These are phyloP conservation scores for Marmota monax DNA, from an alignment of 2,113 vertebrate species.

Conservation along the genomic window DNA sequence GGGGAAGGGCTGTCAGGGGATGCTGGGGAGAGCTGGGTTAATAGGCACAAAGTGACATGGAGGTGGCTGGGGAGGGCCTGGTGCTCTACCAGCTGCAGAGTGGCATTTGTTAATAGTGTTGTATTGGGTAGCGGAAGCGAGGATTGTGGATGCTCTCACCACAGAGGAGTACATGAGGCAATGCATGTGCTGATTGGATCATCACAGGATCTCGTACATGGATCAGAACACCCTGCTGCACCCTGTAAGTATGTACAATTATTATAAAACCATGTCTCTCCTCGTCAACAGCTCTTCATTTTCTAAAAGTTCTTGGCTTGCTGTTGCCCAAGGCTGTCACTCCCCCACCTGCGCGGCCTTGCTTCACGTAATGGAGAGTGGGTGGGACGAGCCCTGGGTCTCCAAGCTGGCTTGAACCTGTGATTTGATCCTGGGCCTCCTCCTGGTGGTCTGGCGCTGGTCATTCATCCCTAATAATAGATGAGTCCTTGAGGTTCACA, in stretches of 20 bases:
- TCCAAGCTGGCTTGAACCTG: background rate
- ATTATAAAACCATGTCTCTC: background rate
- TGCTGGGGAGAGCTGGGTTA: background rate
- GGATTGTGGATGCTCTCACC: background rate
- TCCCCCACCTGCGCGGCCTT: background rate
- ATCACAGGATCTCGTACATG: background rate
- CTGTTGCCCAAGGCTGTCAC: background rate
- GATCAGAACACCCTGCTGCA: background rate
- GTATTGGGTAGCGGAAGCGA: background rate
- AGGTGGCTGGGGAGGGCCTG: background rate
- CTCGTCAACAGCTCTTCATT: background rate
- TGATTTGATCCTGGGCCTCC: background rate
- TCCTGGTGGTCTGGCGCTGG: background rate
- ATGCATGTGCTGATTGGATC: background rate
- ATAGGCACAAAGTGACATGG: background rate
- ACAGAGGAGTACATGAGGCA: background rate
- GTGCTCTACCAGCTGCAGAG: too few species aligned
- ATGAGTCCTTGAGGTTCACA: background rate
- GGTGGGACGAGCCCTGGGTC: background rate
- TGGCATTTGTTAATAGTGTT: background rate
- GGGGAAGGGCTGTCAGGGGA: background rate
- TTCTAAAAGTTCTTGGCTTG: background rate
- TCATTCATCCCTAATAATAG: background rate
- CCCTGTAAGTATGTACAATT: background rate
- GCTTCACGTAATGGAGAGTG: accelerated